phyloP scores from a whole-genome alignment of 2,888 invertebrate genomes.

The Heliconius hortense region DNA sequence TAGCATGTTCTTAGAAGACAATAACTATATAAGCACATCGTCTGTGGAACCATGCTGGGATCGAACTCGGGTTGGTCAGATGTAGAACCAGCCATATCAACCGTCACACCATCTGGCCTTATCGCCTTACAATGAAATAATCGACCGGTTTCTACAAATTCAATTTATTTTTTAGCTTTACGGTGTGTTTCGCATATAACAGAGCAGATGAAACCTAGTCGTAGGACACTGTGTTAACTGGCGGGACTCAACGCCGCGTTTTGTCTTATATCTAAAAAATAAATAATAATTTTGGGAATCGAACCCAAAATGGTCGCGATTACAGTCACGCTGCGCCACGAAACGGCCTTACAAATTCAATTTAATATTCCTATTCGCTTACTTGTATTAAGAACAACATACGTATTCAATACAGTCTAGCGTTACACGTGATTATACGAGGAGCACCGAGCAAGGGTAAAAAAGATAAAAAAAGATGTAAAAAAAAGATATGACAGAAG shows the following conservation, averaged over 20 bases:
- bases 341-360: background rate
- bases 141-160: slow-evolving; percentile 33
- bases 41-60: slow-evolving; percentile 73
- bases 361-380: slow-evolving; percentile 47
- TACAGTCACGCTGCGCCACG: background rate
- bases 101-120: slow-evolving; percentile 44
- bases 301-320: background rate
- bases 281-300: background rate
- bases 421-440: slow-evolving; percentile 75
- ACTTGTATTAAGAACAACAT: slow-evolving; percentile 60
- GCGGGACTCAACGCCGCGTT: background rate
- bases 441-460: slow-evolving; percentile 46
- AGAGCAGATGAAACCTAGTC: background rate
- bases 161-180: slow-evolving; percentile 21
- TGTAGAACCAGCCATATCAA: slow-evolving; percentile 25
- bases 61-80: slow-evolving; percentile 55
- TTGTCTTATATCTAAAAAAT: background rate
- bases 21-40: slow-evolving; percentile 59
- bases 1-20: slow-evolving; percentile 76
- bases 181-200: background rate
- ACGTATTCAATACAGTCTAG: slow-evolving; percentile 61
- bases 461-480: slow-evolving; percentile 39
- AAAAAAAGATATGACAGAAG: slow-evolving; percentile 55
- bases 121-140: slow-evolving; percentile 40
- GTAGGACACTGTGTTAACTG: background rate